Conservation (phyloP, 2,888 invertebrate species). For the Invenusta paracnida region DNA sequence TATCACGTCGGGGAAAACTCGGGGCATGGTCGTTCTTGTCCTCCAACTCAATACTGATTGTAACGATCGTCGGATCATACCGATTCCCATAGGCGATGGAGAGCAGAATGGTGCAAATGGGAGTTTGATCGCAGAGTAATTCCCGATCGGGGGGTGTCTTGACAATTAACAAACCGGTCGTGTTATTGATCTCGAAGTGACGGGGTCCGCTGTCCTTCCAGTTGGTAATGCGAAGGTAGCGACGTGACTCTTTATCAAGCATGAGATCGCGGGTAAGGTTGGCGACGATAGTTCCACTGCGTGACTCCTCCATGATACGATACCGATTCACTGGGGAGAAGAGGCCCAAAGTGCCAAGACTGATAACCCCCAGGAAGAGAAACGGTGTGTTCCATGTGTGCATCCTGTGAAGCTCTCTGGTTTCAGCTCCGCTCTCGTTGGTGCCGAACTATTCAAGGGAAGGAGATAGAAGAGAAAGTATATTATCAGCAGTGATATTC, state of each 20-base stretch:
- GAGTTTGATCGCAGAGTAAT: background rate
- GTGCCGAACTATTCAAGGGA: background rate
- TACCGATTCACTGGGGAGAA: background rate
- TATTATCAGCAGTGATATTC: too few species aligned
- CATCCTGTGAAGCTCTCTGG: too few species aligned
- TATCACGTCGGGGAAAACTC: background rate
- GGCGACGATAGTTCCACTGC: background rate
- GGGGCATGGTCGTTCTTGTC: constrained; percentile 7
- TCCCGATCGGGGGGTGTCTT: background rate
- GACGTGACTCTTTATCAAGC: background rate
- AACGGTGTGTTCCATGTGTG: background rate
- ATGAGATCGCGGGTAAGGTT: background rate
- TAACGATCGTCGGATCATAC: background rate
- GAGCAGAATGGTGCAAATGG: background rate
- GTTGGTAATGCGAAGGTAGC: background rate
- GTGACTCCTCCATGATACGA: background rate
- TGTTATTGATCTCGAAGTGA: constrained; percentile 16
- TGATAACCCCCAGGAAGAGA: background rate
- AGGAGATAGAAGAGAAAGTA: background rate
- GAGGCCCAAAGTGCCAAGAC: background rate
- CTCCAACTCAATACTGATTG: background rate
- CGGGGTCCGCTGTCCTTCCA: constrained; percentile 8
- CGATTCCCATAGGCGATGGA: background rate
- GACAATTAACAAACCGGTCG: background rate
- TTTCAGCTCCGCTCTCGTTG: background rate